Evolutionary conservation across 2,797 vertebrate species (phyloP).

Genomic region (Dromococcyx pavoninus): DNA sequence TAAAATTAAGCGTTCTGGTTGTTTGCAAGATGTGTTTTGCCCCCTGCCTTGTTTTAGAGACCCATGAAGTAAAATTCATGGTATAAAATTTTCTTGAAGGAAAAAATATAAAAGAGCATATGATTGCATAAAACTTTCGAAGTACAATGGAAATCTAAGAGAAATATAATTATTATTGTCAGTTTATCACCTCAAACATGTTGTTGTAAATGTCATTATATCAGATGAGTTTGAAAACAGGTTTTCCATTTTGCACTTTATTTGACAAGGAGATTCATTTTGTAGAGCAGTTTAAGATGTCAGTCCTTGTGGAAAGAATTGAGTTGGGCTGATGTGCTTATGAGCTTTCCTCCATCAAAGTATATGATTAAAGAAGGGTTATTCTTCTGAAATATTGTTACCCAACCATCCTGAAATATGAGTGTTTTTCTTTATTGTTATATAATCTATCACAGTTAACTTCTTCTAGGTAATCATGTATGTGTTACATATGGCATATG

Average conservation of each 20-base stretch:
- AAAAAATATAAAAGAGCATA: conserved; percentile 32
- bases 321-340: conserved; percentile 67
- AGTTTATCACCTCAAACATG: conserved; percentile 75
- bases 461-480: conserved; percentile 13
- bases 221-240: conserved; percentile 77
- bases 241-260: conserved; percentile 76
- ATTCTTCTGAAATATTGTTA: conserved; percentile 70
- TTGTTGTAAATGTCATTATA: conserved; percentile 78
- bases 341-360: conserved; percentile 68
- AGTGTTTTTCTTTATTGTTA: conserved; percentile 64
- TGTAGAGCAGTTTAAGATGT: conserved; percentile 75
- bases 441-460: conserved; percentile 61
- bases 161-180: conserved; percentile 79
- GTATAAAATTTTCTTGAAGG: conserved; percentile 52
- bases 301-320: conserved; percentile 70
- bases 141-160: conserved; percentile 70
- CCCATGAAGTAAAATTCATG: conserved; percentile 61
- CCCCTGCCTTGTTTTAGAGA: conserved; percentile 61
- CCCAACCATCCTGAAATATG: conserved; percentile 67
- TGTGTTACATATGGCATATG: background rate
- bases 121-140: conserved; percentile 72
- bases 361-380: conserved; percentile 73
- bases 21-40: conserved; percentile 46
- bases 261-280: conserved; percentile 80
- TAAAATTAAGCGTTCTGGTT: background rate